Percentiles rank a stretch among this genome's conserved stretches.
phyloP scores from a whole-genome alignment of 2,113 vertebrate genomes.

The Abramis brama region DNA sequence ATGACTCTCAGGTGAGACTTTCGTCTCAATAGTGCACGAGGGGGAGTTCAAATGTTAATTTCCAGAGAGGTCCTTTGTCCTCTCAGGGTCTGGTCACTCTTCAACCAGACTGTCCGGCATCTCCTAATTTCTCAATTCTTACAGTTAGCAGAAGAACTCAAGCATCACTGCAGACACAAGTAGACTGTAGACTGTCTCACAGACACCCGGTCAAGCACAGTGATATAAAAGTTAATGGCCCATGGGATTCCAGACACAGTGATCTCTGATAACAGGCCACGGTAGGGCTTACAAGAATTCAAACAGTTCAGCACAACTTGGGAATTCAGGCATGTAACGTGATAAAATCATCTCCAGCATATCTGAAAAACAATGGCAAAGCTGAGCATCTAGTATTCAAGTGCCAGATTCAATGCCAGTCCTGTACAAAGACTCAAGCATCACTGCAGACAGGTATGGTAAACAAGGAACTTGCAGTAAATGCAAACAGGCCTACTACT shows the following conservation, averaged over 20 bases:
- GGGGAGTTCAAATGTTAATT: too few relatives aligned
- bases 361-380: constrained; percentile 36
- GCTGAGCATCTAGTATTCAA: background rate
- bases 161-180: too few relatives aligned
- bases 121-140: too few relatives aligned
- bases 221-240: constrained; percentile 17
- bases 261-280: background rate
- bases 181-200: constrained; percentile 23
- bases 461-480: background rate
- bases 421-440: too few relatives aligned
- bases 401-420: background rate
- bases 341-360: background rate
- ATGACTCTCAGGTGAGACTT: too few relatives aligned
- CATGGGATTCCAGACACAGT: background rate
- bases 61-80: too few relatives aligned
- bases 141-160: too few relatives aligned
- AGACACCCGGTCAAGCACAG: constrained; percentile 48
- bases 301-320: background rate
- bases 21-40: too few relatives aligned
- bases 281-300: constrained; percentile 22
- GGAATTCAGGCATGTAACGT: constrained; percentile 26
- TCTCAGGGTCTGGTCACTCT: too few relatives aligned
- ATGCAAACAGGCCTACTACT: background rate
- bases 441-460: background rate
- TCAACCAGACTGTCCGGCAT: too few relatives aligned